Evolutionary conservation across 2,888 invertebrate genomes (phyloP).

Genomic region (Tetrapedia diversipes): DNA sequence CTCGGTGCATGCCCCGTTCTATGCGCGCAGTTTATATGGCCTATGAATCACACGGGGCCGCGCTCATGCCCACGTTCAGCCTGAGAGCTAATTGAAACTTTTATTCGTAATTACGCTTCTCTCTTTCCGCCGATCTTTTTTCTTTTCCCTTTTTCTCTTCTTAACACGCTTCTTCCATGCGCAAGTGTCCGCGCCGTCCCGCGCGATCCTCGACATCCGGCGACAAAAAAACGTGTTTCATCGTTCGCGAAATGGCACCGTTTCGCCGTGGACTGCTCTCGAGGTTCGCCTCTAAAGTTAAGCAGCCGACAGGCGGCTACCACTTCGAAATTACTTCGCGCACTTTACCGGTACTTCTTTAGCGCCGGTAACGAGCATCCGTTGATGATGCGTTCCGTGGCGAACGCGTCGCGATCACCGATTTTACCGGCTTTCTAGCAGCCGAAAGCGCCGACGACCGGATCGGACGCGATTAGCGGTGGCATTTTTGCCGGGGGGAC

Average conservation of each 20-base stretch:
- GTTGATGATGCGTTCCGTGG: constrained; percentile 22
- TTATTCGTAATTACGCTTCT: constrained; percentile 68
- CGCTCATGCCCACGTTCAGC: constrained; percentile 60
- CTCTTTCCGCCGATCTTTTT: constrained; percentile 17
- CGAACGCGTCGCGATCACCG: constrained; percentile 20
- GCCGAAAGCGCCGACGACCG: constrained; percentile 37
- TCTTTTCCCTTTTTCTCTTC: not conserved
- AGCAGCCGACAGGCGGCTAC: constrained; percentile 40
- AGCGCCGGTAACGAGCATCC: constrained; percentile 45
- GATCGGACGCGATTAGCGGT: constrained; percentile 51
- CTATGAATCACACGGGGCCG: constrained; percentile 66
- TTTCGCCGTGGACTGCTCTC: not conserved
- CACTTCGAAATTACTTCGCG: constrained; percentile 48
- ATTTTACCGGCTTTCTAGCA: constrained; percentile 49
- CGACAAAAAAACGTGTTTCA: constrained; percentile 35
- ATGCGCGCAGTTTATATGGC: constrained; percentile 60
- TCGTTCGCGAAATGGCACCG: constrained; percentile 43
- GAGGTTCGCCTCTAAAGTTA: constrained; percentile 48
- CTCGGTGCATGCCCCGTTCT: constrained; percentile 24
- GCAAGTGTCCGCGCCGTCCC: too few species aligned
- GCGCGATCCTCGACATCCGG: too few species aligned
- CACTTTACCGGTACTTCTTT: constrained; percentile 45
- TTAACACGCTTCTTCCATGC: constrained; percentile 36
- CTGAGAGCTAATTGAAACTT: constrained; percentile 71
- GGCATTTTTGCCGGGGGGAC: constrained; percentile 35